Evolutionary conservation across 2,113 vertebrate species (phyloP), one percentile per base, ranked within the genome.

Genomic region (Myrmecophaga tridactyla): DNA sequence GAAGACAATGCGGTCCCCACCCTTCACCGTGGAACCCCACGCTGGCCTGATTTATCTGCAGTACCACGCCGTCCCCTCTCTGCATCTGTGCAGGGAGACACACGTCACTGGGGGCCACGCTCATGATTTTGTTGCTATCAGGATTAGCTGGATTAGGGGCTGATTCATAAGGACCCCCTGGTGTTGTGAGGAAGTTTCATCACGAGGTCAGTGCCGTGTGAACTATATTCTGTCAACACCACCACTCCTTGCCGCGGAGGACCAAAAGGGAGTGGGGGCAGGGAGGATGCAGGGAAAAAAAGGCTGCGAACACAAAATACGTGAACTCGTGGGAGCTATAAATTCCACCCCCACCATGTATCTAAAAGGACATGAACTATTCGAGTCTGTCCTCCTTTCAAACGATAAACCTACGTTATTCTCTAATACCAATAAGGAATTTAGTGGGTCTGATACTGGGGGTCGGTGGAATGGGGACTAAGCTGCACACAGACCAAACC

Each of bases 61-160:
- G 20, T 10, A 75, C 96, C 9, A 60, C 75, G 78, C 89, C 96
- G 97, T 97, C 97, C 91, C n/a, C n/a, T n/a, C 96, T 90, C 94
- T 72, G 96, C 97, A 97, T 98, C 98, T 95, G 97, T 94, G 96
- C 95, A 72, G 96, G 96, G 98, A 97, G 98, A 98, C 94, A 80
- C 93, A 90, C 94, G 84, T 98, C 98, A 97, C 97, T 97, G 97
- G 97, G 98, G 98, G 98, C 98, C 98, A 98, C 98, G 98, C 98
- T 98, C 98, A 98, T 96, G 98, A 98, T 98, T 99, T 98, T 98
- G 98, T 98, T 98, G 98, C 98, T 97, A 98, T 98, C 98, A 96
- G 98, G 98, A 98, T 99, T 99, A 99, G 98, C 98, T 98, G 98
- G 98, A 99, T 99, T 99, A 98, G 97, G 97, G 97, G 85, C 96